Conservation (phyloP, 2,797 vertebrate species). For the Onychomys torridus region DNA sequence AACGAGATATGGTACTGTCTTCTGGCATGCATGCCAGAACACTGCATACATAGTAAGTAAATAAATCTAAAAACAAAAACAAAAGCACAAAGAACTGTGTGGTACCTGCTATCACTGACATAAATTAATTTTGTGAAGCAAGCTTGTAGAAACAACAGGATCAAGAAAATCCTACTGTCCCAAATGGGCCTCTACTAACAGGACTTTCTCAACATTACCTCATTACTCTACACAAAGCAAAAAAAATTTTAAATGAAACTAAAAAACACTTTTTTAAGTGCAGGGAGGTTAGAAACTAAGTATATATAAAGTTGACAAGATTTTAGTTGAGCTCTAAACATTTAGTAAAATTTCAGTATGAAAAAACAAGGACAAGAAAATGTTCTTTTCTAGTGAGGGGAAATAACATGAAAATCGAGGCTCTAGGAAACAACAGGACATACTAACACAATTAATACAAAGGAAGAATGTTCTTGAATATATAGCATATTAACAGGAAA, state of each 20-base stretch:
- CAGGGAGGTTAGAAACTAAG: not conserved
- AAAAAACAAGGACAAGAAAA: conserved; percentile 56
- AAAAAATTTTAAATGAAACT: not conserved
- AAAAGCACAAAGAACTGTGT: not conserved
- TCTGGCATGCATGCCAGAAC: no score
- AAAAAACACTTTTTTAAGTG: not conserved
- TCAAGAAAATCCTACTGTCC: conserved; percentile 6
- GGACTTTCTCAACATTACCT: conserved; percentile 48
- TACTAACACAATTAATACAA: conserved; percentile 22
- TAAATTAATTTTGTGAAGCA: conserved; percentile 21
- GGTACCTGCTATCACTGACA: not conserved
- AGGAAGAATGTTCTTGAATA: conserved; percentile 47
- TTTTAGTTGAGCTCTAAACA: conserved; percentile 52
- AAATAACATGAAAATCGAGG: not conserved
- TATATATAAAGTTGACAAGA: not conserved
- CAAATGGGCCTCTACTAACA: conserved; percentile 14
- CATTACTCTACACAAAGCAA: conserved; percentile 44
- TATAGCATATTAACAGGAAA: conserved; percentile 45
- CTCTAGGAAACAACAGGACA: conserved; percentile 25
- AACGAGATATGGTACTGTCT: no score
- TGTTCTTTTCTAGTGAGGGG: not conserved
- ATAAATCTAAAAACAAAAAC: not conserved
- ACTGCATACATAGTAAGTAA: no score
- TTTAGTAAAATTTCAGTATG: conserved; percentile 45
- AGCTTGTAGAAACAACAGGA: not conserved